Base-by-base conservation (phyloP, 1,140 invertebrate genomes). In the Bactericera cockerelli region DNA sequence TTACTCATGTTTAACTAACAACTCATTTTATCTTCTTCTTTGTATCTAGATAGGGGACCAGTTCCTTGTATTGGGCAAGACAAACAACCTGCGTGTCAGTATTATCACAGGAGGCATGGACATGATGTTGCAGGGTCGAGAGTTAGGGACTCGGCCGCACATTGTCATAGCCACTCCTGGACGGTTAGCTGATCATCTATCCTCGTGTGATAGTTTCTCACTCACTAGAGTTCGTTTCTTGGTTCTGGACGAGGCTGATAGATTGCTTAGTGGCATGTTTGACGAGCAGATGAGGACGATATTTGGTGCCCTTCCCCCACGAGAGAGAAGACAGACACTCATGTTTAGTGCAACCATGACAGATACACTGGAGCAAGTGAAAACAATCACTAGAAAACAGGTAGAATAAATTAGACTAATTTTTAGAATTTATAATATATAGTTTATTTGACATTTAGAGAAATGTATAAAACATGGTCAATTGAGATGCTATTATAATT, bases 311-410 rank as follows among this genome's bases (percentile, higher is more conserved):
- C 71, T 98, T 42, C 89, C 93, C 0, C 79, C 81, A 63, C 79
- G 84, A 49, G n/a, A n/a, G n/a, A 24, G 54, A 55, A 79, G 86
- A 64, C 89, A 92, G 68, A 93, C 86, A 21, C 75, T 96, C 28
- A 76, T 98, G 24, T 99, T 98, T 68, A 97, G 93, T 59, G 96
- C 96, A 1, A 99, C 96, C 14, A 92, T 98, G 69, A 95, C 91
- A 8, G 87, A 93, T 70, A 81, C 85, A 61, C 71, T 89, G 25
- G 74, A 83, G 59, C 82, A 83, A 71, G 73, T 89, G 16, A 82
- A 85, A 70, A 68, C 79, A 59, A 57, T 66, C 0, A 61, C 64
- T 13, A 64, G 59, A 38, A 65, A 64, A 59, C 39, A 66, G 53
- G 62, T 59, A 26, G 55, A 56, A 55, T 10, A 28, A n/a, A n/a